A percentile compares a stretch with the other conserved stretches of the same genome.
Conservation (phyloP, 2,888 invertebrate species). For the Frankliniella fusca region DNA sequence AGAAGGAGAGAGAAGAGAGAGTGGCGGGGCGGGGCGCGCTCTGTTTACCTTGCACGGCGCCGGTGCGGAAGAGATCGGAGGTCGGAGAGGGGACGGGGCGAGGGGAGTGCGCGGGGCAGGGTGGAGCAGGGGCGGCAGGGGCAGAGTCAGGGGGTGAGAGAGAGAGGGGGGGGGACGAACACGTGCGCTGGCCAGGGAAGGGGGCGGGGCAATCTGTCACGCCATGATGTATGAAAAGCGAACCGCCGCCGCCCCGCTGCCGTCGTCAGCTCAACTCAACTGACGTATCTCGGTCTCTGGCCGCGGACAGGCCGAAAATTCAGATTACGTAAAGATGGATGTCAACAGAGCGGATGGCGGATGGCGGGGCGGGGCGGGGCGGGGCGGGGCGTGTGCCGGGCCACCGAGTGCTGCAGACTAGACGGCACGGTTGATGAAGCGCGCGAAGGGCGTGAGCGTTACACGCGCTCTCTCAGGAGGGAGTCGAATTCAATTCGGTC, state of each 20-base stretch:
- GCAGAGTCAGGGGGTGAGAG: neutral
- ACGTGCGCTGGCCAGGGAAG: neutral
- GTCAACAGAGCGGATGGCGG: too few species aligned
- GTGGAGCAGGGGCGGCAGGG: neutral
- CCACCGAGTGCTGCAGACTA: neutral
- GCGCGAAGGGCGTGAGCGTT: too few species aligned
- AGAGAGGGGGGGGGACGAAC: neutral
- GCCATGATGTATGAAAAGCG: neutral
- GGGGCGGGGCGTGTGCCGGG: neutral
- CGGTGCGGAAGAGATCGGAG: neutral
- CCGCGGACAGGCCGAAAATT: too few species aligned
- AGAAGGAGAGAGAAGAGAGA: neutral
- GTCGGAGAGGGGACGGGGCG: neutral
- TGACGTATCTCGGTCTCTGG: too few species aligned
- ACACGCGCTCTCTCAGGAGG: neutral
- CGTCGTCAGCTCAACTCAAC: neutral
- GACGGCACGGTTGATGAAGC: neutral
- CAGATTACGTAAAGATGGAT: too few species aligned
- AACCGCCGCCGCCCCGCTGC: neutral
- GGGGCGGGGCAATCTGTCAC: neutral
- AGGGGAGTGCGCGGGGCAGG: neutral
- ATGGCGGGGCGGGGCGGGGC: neutral
- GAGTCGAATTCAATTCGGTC: neutral
- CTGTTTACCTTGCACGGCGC: slow-evolving; percentile 6
- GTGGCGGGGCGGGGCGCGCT: neutral